phyloP scores from a whole-genome alignment of 2,888 invertebrate species.

The Acanthopleura granulata region DNA sequence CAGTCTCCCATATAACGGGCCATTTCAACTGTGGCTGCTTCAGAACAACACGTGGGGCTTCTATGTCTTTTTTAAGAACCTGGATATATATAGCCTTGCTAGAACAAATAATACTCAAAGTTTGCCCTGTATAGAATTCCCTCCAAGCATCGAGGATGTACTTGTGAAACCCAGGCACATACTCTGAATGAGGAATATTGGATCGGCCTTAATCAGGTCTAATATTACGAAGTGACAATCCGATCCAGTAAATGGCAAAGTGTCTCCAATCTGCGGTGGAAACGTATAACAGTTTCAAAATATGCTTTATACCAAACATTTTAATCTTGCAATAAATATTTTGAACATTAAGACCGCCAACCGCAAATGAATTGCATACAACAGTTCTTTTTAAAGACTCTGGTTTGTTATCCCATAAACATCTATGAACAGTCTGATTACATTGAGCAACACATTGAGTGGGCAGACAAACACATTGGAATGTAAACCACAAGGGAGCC shows the following conservation, averaged over 20 bases:
- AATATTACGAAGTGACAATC: not conserved
- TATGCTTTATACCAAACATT: not conserved
- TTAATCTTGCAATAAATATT: not conserved
- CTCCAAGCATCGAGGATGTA: not conserved
- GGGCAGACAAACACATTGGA: not conserved
- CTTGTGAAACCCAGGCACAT: conserved; percentile 1
- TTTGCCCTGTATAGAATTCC: not conserved
- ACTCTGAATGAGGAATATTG: conserved; percentile 12
- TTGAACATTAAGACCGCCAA: conserved; percentile 4
- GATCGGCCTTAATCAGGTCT: not conserved
- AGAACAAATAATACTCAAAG: not conserved
- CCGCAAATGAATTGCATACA: not conserved
- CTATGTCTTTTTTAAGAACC: not conserved
- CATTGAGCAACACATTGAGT: not conserved
- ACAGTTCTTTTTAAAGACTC: not conserved
- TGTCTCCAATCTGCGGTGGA: conserved; percentile 13
- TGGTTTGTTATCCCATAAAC: conserved; percentile 1
- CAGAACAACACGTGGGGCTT: not conserved
- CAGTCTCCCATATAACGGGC: not conserved
- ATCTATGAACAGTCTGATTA: not conserved
- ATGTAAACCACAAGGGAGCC: not conserved
- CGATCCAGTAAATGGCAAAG: conserved; percentile 18
- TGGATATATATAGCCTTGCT: not conserved
- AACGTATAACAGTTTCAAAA: not conserved
- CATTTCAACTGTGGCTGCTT: not conserved